Base-by-base conservation (phyloP, 2,888 invertebrate genomes). In the Aromia moschata region DNA sequence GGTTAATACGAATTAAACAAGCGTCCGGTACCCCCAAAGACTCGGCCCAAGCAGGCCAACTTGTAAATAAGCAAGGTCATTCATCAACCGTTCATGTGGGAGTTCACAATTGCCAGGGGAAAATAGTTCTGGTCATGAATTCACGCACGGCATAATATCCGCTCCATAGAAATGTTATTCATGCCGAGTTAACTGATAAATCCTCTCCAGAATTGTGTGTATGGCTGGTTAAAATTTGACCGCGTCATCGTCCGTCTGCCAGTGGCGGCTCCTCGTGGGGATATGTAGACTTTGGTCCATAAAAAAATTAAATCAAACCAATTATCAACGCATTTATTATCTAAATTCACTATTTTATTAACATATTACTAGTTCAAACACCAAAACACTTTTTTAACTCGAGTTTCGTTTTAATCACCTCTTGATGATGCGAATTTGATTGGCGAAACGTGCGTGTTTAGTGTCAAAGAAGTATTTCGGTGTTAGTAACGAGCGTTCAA, bases 81-180 rank as follows among this genome's bases (percentile, higher is more conserved):
- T 38, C 55, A 55, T 55, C 55, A 55, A 54, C 54, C 37, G 25
- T 37, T 54, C 30, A 46, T 40, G 55, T 55, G 55, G 55, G 55
- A 45, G 55, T 38, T 25, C 49, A 25, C 38, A 49, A 49, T 49
- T 49, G 38, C 49, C 38, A 38, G 49, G 18, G 25, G 38, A 49
- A 49, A 49, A 49, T 49, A 20, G 38, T 38, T 20, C 49, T 18
- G 25, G 49, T 25, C 38, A 33, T 38, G 37, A 25, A 38, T 49
- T 40, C 38, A 38, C 38, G n/a, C n/a, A 47, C 37, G 17, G 17
- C 47, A 37, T 18, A 37, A 37, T 18, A 37, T 47, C 47, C 47
- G 47, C 10, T 47, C 14, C 37, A 36, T 37, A 9, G 43, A 25
- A 43, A 43, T 43, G 43, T 12, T 43, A 43, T 43, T 43, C 40